Conservation (phyloP, 1,140 invertebrate species). For the Laodelphax striatellus region DNA sequence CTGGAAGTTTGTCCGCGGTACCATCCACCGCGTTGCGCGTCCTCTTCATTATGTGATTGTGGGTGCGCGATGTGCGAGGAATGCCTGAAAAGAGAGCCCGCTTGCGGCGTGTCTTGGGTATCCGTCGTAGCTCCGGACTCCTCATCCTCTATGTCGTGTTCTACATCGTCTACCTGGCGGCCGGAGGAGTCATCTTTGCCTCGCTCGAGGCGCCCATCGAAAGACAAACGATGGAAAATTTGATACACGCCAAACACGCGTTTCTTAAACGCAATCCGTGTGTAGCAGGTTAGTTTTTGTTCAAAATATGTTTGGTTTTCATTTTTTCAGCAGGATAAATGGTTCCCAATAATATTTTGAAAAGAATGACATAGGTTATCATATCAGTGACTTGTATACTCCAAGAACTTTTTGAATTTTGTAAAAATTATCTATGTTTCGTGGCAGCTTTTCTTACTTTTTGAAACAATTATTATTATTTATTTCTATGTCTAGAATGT, state of each 20-base stretch:
- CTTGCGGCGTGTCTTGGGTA: conserved; percentile 25
- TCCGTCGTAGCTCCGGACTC: conserved; percentile 35
- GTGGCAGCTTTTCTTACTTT: too few relatives aligned
- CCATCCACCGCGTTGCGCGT: too few relatives aligned
- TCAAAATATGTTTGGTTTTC: not conserved
- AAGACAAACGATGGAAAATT: conserved; percentile 36
- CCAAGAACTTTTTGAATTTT: too few relatives aligned
- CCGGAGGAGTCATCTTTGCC: conserved; percentile 65
- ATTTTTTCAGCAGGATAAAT: not conserved
- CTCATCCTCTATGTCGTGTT: conserved; percentile 44
- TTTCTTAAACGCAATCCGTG: conserved; percentile 43
- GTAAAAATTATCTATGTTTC: too few relatives aligned
- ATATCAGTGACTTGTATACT: too few relatives aligned
- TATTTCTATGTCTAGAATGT: too few relatives aligned
- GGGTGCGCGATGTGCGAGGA: not conserved
- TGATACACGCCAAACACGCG: conserved; percentile 39
- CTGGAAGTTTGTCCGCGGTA: too few relatives aligned
- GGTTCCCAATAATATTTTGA: not conserved
- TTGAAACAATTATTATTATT: too few relatives aligned
- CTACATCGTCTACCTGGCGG: conserved; percentile 56
- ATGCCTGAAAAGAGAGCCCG: conserved; percentile 8
- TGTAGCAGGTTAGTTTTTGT: conserved; percentile 36
- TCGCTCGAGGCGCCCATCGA: conserved; percentile 59
- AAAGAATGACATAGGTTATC: too few relatives aligned
- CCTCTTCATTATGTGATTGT: not conserved